These are phyloP conservation scores for Agapostemon virescens DNA, from an alignment of 2,888 invertebrate genomes.

Conservation along the genomic window DNA sequence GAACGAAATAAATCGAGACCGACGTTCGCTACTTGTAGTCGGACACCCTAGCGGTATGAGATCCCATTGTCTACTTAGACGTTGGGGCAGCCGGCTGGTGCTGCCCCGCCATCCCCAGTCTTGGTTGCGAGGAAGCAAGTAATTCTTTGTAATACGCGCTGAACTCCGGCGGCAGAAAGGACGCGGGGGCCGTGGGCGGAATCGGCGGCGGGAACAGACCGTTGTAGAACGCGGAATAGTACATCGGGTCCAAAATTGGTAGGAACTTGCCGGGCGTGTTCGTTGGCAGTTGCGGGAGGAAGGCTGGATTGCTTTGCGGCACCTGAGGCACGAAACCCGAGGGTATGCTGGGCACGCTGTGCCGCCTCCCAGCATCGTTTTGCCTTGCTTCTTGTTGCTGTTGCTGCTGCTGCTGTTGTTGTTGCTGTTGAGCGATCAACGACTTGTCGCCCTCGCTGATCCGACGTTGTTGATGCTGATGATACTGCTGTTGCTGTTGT, in stretches of 20 bases:
- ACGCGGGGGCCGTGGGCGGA: conserved; percentile 73
- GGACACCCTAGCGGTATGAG: conserved; percentile 58
- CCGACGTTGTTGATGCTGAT: conserved; percentile 63
- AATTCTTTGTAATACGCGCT: conserved; percentile 83
- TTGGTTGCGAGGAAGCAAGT: conserved; percentile 80
- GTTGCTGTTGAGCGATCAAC: conserved; percentile 60
- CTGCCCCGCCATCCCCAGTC: conserved; percentile 78
- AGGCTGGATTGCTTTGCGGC: conserved; percentile 73
- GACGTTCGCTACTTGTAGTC: conserved; percentile 25
- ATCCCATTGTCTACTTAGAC: conserved; percentile 77
- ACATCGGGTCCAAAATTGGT: conserved; percentile 80
- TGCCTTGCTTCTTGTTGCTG: conserved; percentile 60
- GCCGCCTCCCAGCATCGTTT: conserved; percentile 66
- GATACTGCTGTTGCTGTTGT: conserved; percentile 26
- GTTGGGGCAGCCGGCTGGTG: conserved; percentile 76
- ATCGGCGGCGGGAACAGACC: conserved; percentile 79
- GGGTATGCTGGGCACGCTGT: conserved; percentile 74
- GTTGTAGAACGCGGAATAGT: conserved; percentile 81
- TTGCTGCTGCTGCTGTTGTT: conserved; percentile 62
- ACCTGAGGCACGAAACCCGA: conserved; percentile 73
- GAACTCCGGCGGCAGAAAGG: conserved; percentile 80
- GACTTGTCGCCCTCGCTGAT: conserved; percentile 75
- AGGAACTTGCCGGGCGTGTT: conserved; percentile 79
- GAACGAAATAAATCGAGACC: conserved; percentile 26
- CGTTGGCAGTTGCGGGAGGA: conserved; percentile 75